phyloP scores from a whole-genome alignment of 2,797 vertebrate genomes.

The Pantherophis vulpinus region DNA sequence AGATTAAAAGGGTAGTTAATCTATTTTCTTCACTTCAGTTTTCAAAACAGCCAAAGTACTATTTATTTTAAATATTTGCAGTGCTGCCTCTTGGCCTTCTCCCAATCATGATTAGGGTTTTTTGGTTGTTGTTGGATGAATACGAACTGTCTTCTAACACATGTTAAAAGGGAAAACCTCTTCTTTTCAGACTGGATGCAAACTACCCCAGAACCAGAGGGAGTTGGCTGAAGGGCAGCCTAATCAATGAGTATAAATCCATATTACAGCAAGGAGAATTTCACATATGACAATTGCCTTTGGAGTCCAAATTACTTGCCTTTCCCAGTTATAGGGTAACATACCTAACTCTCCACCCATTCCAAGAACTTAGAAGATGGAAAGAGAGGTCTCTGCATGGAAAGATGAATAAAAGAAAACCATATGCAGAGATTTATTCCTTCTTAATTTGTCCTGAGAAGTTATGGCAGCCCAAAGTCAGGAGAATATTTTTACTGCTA shows the following conservation, averaged over 20 bases:
- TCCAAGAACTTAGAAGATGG: not conserved
- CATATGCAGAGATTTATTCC: not conserved
- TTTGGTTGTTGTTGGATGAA: not conserved
- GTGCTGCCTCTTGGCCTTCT: not conserved
- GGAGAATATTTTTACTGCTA: not conserved
- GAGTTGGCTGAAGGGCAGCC: not conserved
- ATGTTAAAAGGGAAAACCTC: not conserved
- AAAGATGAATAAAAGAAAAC: not conserved
- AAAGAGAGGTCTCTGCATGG: not conserved
- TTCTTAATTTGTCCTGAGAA: not conserved
- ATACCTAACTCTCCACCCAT: not conserved
- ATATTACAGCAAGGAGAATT: not conserved
- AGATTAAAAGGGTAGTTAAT: not conserved
- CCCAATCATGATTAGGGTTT: not conserved
- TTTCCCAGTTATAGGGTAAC: not conserved
- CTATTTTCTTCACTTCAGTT: not conserved
- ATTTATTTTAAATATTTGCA: not conserved
- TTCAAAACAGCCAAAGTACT: not conserved
- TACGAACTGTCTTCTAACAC: not conserved
- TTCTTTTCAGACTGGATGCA: not conserved
- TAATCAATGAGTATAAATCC: not conserved
- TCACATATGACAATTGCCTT: not conserved
- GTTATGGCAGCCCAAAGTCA: not conserved
- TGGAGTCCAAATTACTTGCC: not conserved
- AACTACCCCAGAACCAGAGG: not conserved